These are phyloP conservation scores for Platyura marginata DNA, from an alignment of 1,140 invertebrate species.

Conservation along the genomic window DNA sequence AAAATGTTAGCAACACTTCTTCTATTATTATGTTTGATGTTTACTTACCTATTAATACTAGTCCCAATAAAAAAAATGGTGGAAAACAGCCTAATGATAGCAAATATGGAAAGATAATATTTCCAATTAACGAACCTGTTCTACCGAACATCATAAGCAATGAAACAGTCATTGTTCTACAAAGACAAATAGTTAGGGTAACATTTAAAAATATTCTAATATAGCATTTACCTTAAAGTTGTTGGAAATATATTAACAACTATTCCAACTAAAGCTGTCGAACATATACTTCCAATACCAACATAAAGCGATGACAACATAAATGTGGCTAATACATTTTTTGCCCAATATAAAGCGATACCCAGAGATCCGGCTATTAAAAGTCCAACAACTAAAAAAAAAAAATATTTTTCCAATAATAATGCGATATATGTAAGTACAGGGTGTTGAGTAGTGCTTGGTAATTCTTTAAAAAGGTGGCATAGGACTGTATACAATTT, in stretches of 20 bases:
- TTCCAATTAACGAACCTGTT: constrained; percentile 1
- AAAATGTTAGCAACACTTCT: no score
- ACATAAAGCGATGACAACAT: background rate
- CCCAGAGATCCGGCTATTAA: background rate
- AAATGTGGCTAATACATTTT: background rate
- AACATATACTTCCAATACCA: background rate
- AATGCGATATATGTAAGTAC: no score
- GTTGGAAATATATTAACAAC: constrained; percentile 2
- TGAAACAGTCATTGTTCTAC: constrained; percentile 2
- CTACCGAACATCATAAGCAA: constrained; percentile 2
- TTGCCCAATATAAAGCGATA: background rate
- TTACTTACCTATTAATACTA: background rate
- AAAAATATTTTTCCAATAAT: background rate
- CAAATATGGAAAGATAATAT: constrained; percentile 1
- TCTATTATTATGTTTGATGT: no score
- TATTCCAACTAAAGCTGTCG: background rate
- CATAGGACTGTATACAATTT: no score
- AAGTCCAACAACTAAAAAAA: background rate
- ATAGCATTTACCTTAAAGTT: background rate
- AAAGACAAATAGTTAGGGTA: background rate
- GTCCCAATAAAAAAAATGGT: background rate
- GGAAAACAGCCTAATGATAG: background rate
- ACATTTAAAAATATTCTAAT: background rate
- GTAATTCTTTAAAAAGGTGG: no score
- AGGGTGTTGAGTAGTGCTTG: no score